Conservation (phyloP, 2,888 invertebrate species). For the Labia minor region DNA sequence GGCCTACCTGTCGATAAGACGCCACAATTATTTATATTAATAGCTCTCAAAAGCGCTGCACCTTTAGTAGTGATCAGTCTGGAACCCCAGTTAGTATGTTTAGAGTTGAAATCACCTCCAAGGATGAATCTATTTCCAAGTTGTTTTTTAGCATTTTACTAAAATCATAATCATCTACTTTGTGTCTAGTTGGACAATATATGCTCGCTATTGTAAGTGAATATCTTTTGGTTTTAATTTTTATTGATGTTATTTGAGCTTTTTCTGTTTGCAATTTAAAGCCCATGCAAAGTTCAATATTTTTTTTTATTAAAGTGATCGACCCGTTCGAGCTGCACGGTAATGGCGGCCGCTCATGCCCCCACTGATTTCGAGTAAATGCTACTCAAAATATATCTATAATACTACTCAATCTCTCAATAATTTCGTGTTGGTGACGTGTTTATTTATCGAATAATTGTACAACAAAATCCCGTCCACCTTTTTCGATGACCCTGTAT, state of each 20-base stretch:
- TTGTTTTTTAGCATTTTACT: slow-evolving; percentile 19
- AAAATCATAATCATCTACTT: slow-evolving; percentile 18
- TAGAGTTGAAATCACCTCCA: slow-evolving; percentile 16
- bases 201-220: neutral
- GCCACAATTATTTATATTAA: neutral
- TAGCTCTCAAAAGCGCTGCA: neutral
- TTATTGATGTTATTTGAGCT: neutral
- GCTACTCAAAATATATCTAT: too few species aligned
- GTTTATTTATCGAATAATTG: too few species aligned
- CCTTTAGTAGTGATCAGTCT: slow-evolving; percentile 13
- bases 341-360: too few species aligned
- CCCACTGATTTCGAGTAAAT: too few species aligned
- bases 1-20: neutral
- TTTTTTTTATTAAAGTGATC: slow-evolving; percentile 25
- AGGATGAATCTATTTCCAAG: slow-evolving; percentile 22
- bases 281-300: slow-evolving; percentile 23
- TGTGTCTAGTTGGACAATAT: neutral
- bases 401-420: too few species aligned
- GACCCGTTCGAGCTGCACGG: too few species aligned
- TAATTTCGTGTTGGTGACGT: too few species aligned
- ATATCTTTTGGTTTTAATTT: neutral
- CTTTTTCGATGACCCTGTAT: too few species aligned
- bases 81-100: too few species aligned
- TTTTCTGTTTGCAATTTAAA: slow-evolving; percentile 16
- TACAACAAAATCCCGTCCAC: too few species aligned